phyloP scores from a whole-genome alignment of 2,888 invertebrate species.

The Latrodectus hesperus region DNA sequence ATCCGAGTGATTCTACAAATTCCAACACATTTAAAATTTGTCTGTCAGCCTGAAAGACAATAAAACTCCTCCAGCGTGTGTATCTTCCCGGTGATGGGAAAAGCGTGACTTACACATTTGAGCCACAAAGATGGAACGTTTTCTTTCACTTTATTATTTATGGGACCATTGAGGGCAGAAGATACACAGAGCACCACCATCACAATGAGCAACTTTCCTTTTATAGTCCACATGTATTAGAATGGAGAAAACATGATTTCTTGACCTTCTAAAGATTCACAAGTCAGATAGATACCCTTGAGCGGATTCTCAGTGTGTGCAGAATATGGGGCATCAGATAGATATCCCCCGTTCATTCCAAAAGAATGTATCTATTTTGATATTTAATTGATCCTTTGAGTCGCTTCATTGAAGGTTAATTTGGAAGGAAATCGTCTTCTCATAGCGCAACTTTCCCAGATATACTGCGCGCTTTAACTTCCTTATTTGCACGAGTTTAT shows the following conservation, averaged over 20 bases:
- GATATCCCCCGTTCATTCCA: background rate
- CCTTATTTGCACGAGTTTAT: too few species aligned
- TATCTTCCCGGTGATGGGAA: background rate
- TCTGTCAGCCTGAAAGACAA: too few species aligned
- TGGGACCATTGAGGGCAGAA: background rate
- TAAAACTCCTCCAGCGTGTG: background rate
- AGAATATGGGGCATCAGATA: slow-evolving; percentile 21
- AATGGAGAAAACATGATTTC: slow-evolving; percentile 10
- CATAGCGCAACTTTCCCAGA: too few species aligned
- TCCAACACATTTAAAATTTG: too few species aligned
- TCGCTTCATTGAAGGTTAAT: too few species aligned
- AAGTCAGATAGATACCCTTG: slow-evolving; percentile 27
- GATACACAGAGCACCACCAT: background rate
- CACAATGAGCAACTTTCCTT: slow-evolving; percentile 40
- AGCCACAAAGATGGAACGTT: background rate
- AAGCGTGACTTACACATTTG: background rate
- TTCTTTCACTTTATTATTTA: background rate
- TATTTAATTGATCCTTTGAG: background rate
- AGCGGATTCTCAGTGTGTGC: background rate
- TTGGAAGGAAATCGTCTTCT: too few species aligned
- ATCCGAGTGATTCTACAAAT: too few species aligned
- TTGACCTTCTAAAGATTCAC: slow-evolving; percentile 22
- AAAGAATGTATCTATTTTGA: slow-evolving; percentile 23
- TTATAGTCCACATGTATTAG: slow-evolving; percentile 32
- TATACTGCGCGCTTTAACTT: too few species aligned